phyloP scores from a whole-genome alignment of 2,113 vertebrate species.

The Pundamilia nyererei region DNA sequence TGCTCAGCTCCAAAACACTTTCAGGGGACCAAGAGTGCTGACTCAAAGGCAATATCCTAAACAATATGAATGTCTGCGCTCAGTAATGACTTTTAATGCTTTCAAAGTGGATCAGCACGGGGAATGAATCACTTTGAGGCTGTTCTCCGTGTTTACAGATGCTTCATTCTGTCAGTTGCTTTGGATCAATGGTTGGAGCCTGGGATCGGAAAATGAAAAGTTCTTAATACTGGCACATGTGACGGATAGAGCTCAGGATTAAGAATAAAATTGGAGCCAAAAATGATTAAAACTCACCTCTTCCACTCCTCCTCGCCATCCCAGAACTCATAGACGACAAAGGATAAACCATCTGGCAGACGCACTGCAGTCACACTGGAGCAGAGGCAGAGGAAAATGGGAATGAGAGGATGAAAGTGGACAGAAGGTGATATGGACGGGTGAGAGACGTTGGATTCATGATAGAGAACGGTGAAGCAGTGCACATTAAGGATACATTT shows the following conservation, averaged over 20 bases:
- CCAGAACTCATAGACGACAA: constrained; percentile 94
- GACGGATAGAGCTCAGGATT: neutral
- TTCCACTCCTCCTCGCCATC: constrained; percentile 91
- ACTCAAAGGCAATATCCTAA: constrained; percentile 1
- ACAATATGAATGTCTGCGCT: neutral
- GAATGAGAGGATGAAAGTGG: neutral
- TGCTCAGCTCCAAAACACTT: neutral
- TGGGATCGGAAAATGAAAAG: neutral
- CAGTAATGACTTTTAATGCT: neutral
- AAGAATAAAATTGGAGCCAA: neutral
- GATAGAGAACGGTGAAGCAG: neutral
- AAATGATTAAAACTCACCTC: constrained; percentile 64
- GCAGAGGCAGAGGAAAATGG: neutral
- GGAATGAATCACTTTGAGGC: neutral
- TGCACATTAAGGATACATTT: neutral
- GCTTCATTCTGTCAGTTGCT: neutral
- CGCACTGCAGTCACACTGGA: constrained; percentile 81
- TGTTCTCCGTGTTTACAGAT: neutral
- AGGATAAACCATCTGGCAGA: constrained; percentile 82
- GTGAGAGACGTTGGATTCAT: neutral
- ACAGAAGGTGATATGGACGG: neutral
- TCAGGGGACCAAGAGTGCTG: constrained; percentile 20
- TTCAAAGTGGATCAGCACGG: neutral
- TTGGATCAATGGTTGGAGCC: neutral
- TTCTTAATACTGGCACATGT: neutral